These are phyloP conservation scores for Cataglyphis altisquamis DNA, from an alignment of 2,888 invertebrate species.

Conservation along the genomic window DNA sequence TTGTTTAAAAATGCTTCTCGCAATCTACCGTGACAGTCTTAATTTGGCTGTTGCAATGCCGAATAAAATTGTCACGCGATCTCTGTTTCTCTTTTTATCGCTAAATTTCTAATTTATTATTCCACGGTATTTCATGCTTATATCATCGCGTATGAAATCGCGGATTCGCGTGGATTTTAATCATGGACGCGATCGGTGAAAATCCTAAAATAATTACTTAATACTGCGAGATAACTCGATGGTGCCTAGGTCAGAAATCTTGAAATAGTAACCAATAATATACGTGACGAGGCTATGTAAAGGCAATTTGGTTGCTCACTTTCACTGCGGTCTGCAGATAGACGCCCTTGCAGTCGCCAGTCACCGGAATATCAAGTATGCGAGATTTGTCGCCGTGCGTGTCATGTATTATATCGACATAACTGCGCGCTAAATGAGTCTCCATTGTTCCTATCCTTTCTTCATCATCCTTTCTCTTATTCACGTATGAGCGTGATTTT, in stretches of 20 bases:
- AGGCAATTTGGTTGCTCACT: constrained; percentile 65
- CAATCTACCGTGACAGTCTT: not conserved
- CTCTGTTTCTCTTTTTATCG: not conserved
- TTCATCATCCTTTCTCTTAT: not conserved
- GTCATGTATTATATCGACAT: constrained; percentile 14
- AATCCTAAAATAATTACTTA: constrained; percentile 36
- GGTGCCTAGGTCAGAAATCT: constrained; percentile 73
- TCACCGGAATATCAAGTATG: constrained; percentile 63
- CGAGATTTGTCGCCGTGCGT: constrained; percentile 22
- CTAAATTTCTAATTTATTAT: not conserved
- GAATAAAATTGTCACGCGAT: not conserved
- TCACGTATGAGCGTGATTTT: not conserved
- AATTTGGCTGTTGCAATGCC: not conserved
- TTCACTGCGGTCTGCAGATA: constrained; percentile 66
- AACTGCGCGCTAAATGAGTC: not conserved
- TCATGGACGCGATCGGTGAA: constrained; percentile 23
- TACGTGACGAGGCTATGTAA: constrained; percentile 16
- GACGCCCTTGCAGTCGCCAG: constrained; percentile 74
- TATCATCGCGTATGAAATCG: not conserved
- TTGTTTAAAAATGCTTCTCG: not conserved
- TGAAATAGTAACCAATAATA: constrained; percentile 64
- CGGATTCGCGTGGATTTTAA: not conserved
- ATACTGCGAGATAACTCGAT: constrained; percentile 49
- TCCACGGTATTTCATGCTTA: not conserved
- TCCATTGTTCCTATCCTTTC: not conserved